Evolutionary conservation across 2,797 vertebrate species (phyloP), one percentile per base, ranked within the genome.

Genomic region (Phrynocephalus vlangalii): DNA sequence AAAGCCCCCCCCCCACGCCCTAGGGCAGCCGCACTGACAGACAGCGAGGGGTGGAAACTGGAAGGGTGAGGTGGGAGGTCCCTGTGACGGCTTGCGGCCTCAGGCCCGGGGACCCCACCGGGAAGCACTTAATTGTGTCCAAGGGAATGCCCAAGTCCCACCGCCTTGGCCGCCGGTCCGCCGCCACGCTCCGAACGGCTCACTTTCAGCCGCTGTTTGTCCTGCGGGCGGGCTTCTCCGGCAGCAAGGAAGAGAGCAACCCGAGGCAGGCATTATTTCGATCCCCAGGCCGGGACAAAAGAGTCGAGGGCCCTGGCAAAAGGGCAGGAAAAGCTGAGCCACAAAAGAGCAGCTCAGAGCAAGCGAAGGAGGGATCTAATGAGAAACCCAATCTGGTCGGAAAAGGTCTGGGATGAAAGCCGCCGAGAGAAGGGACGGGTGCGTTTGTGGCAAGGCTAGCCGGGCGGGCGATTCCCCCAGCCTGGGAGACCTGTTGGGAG

Each of bases 241-340:
- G 13, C n/a, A 76, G 0, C 0, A 22, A 76, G 48, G 84, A 87
- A 72, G 30, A 33, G 84, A 87, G 83, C 24, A 24, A 60, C 6
- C 83, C 13, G 63, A 13, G 0, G 33, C 56, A 78, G 87, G 48
- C 66, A 83, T 78, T 60, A 79, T 82, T 91, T 87, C 90, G 10
- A 72, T 71, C 50, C 75, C 71, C 86, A 77, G 24, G 88, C 5
- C 91, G 82, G 88, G 91, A 87, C 90, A 90, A 90, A 63, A 92
- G 91, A 90, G 70, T 63, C n/a, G 88, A 91, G 89, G 91, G 89
- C 89, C 92, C 44, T 90, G 90, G 67, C 88, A 56, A 92, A 86
- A 71, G 89, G 93, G 87, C 22, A 83, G 89, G 90, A 78, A 92
- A 13, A 70, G 84, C 67, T 63, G 82, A 60, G n/a, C 63, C 56